A percentile compares a stretch with the other conserved stretches of the same genome.
Conservation (phyloP, 2,797 vertebrate genomes). For the Fundulus diaphanus region DNA sequence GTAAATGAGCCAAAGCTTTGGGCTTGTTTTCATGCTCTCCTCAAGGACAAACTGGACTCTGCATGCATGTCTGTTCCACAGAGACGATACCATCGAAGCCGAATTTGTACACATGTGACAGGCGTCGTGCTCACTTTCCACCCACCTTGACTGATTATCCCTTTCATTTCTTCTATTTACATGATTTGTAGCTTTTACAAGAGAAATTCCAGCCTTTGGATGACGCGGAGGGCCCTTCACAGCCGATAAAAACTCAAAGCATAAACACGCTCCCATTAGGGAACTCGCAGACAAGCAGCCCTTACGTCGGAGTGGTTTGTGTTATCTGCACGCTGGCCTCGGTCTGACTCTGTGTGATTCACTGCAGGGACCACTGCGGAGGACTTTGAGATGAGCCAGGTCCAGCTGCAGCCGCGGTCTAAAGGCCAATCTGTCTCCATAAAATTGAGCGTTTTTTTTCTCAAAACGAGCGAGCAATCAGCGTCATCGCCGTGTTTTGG, state of each 20-base stretch:
- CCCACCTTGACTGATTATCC: conserved; percentile 49
- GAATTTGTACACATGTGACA: conserved; percentile 35
- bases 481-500: conserved; percentile 42
- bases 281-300: conserved; percentile 69
- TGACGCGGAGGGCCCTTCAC: conserved; percentile 48
- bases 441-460: conserved; percentile 53
- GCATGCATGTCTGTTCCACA: conserved; percentile 32
- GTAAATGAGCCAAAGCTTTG: conserved; percentile 20
- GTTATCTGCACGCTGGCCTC: conserved; percentile 70
- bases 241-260: conserved; percentile 73
- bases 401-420: conserved; percentile 43
- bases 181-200: conserved; percentile 42
- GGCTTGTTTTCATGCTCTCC: conserved; percentile 40
- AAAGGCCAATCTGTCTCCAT: conserved; percentile 69
- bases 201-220: conserved; percentile 64
- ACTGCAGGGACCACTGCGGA: conserved; percentile 46
- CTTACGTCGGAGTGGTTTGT: conserved; percentile 70
- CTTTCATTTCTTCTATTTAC: conserved; percentile 56
- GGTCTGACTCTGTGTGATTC: conserved; percentile 60
- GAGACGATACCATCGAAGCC: conserved; percentile 55
- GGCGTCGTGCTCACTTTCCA: conserved; percentile 32
- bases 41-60: conserved; percentile 22
- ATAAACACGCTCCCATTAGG: conserved; percentile 80
- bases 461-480: conserved; percentile 43
- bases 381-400: conserved; percentile 71